Evolutionary conservation across 2,113 vertebrate species (phyloP).

Genomic region (Gopherus evgoodei): DNA sequence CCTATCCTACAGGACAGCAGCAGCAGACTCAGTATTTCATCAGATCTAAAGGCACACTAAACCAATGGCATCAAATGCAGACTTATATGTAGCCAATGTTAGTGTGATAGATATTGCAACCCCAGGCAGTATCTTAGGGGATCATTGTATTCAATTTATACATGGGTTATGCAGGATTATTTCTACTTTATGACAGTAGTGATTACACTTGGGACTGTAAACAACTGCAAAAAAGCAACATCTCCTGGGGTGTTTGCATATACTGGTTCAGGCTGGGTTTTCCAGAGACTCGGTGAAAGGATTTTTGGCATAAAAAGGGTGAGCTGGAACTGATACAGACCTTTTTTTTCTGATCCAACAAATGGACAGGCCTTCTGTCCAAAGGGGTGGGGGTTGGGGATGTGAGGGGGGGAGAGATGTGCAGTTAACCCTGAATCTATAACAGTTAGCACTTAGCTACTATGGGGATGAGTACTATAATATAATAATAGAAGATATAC

Average conservation of each 20-base stretch:
- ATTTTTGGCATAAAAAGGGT: neutral
- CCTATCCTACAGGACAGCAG: neutral
- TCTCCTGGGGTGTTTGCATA: neutral
- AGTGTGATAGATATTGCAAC: neutral
- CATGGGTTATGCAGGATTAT: neutral
- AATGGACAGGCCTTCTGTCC: neutral
- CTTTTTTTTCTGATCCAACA: neutral
- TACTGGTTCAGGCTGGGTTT: neutral
- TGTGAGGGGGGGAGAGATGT: rapidly evolving
- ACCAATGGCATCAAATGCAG: neutral
- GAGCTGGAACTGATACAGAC: neutral
- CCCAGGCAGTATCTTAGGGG: neutral
- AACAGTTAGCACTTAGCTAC: neutral
- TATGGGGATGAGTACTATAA: neutral
- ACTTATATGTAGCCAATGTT: neutral
- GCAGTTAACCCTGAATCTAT: neutral
- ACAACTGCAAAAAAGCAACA: neutral
- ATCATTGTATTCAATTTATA: neutral
- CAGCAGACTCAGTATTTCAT: neutral
- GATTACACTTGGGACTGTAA: neutral
- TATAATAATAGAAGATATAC: too few relatives aligned
- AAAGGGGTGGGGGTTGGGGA: too few relatives aligned
- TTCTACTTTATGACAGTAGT: neutral
- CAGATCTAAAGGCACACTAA: neutral
- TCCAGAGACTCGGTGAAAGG: neutral